phyloP scores from a whole-genome alignment of 2,797 vertebrate genomes.

The Spea hammondii region DNA sequence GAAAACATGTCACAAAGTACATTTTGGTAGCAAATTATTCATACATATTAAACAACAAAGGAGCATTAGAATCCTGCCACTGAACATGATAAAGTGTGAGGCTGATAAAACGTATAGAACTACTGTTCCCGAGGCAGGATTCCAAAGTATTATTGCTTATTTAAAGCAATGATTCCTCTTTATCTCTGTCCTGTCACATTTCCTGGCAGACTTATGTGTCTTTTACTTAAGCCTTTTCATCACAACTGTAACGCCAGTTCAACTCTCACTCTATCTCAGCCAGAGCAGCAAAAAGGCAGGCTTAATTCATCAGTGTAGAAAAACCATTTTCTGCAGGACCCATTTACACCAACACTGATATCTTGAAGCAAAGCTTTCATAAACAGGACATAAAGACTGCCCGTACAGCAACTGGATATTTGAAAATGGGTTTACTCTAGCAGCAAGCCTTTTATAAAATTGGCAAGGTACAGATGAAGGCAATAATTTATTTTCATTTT shows the following conservation, averaged over 20 bases:
- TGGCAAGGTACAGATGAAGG: too few relatives aligned
- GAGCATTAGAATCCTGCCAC: not conserved
- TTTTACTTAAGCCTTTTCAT: slow-evolving; percentile 43
- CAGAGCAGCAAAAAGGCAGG: slow-evolving; percentile 25
- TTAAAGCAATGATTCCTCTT: slow-evolving; percentile 34
- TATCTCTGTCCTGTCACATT: slow-evolving; percentile 45
- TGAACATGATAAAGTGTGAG: slow-evolving; percentile 13
- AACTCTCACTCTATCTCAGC: slow-evolving; percentile 38
- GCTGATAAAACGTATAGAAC: slow-evolving; percentile 17
- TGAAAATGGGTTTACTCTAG: not conserved
- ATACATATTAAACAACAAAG: slow-evolving; percentile 1
- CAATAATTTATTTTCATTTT: too few relatives aligned
- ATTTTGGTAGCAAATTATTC: not conserved
- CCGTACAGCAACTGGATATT: slow-evolving; percentile 3
- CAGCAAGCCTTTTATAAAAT: too few relatives aligned
- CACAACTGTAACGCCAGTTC: slow-evolving; percentile 37
- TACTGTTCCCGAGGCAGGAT: slow-evolving; percentile 22
- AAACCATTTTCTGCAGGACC: slow-evolving; percentile 22
- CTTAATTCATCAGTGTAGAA: slow-evolving; percentile 42
- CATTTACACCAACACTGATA: slow-evolving; percentile 21
- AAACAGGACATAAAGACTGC: not conserved
- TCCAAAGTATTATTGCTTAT: slow-evolving; percentile 38
- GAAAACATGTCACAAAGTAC: not conserved
- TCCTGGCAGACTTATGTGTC: slow-evolving; percentile 35
- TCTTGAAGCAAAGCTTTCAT: slow-evolving; percentile 9